Evolutionary conservation across 2,797 vertebrate species (phyloP), one percentile per base, ranked within the genome.

Genomic region (Thaleichthys pacificus): DNA sequence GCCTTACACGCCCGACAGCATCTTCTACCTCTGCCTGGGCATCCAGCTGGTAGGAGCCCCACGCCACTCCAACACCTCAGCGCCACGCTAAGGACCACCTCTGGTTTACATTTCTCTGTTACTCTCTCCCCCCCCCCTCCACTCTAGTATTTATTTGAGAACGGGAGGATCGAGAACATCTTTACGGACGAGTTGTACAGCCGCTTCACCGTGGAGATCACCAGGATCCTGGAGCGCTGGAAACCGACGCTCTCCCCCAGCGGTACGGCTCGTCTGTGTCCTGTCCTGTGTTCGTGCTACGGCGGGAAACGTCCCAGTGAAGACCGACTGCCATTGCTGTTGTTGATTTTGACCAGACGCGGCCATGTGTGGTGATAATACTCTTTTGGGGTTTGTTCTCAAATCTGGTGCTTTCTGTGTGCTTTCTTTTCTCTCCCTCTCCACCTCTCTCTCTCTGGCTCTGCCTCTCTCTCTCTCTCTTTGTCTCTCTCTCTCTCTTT

Each of bases 21-120:
- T 98, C 89, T 95, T 98, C 84, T 98, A 97, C 87, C 95, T 99
- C 89, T 99, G 97, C 92, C 94, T 99, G 94, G 97, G 97, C 90
- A 96, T 99, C 91, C 97, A 99, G 84, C 96, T 98, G 97, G 97
- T 99, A 92, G 15, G 19, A 3, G 51, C 15, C 73, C 76, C 26
- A 12, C 3, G 0, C 28, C 76, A 49, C 21, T 28, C 60, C 1
- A 22, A 5, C 38, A 15, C 2, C 32, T 30, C 70, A 65, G 49
- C 15, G 3, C 15, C 2, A 35, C 32, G 7, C n/a, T 35, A 60
- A 15, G 57, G 7, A n/a, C 24, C 42, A 14, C 42, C 9, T 47
- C 42, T 47, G 9, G 4, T 49, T 5, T 14, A 21, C 8, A 21
- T 35, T 12, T 42, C n/a, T n/a, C 9, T 65, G 15, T 64, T 9